Evolutionary conservation across 92 coral and sea anemone genomes (phyloP).

Genomic region (Heteractis magnifica): DNA sequence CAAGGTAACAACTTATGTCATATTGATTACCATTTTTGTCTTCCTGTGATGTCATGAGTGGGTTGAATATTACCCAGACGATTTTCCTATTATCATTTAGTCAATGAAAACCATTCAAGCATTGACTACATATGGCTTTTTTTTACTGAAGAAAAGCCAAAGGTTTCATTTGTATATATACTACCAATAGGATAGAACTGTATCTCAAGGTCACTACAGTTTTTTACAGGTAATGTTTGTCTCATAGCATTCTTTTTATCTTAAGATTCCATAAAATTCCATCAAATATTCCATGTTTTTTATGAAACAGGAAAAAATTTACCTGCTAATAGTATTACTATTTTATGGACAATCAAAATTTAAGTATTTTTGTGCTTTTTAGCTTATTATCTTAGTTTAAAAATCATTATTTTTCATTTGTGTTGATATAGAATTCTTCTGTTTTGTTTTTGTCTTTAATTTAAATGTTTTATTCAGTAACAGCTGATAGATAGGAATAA

Average conservation of each 20-base stretch:
- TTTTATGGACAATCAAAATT: not conserved
- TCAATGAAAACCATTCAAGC: not conserved
- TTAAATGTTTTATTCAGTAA: not conserved
- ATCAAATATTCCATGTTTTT: not conserved
- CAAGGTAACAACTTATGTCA: not conserved
- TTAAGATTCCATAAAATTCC: not conserved
- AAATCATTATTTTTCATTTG: not conserved
- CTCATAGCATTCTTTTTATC: not conserved
- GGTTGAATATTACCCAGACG: not conserved
- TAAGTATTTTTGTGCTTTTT: not conserved
- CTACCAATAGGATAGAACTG: not conserved
- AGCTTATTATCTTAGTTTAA: not conserved
- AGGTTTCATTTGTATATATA: not conserved
- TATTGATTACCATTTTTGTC: conserved; percentile 7
- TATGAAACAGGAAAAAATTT: not conserved
- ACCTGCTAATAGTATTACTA: not conserved
- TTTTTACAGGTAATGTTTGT: not conserved
- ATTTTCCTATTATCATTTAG: not conserved
- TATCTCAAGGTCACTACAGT: not conserved
- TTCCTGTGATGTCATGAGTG: conserved; percentile 26
- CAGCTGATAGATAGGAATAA: not conserved
- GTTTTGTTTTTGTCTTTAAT: not conserved
- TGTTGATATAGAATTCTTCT: not conserved
- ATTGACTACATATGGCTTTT: not conserved
- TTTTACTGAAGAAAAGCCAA: not conserved